Evolutionary conservation across 2,888 invertebrate genomes (phyloP), one percentile per base, ranked within the genome.

Genomic region (Stenodema calcarata): DNA sequence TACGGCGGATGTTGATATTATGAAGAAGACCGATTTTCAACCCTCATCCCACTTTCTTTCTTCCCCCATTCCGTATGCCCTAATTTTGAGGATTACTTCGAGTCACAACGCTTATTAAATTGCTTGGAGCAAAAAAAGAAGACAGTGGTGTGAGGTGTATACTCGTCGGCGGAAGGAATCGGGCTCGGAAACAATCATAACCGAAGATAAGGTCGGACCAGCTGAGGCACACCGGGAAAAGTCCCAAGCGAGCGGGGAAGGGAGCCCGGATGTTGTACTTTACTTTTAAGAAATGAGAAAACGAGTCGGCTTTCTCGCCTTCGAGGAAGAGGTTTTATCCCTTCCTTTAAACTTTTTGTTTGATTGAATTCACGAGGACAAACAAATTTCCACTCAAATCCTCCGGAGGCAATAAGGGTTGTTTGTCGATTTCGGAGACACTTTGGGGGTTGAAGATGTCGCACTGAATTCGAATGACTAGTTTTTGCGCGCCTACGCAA

Each of bases 271-370:
- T 73, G 73, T 35, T 73, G 73, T 35, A 35, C 73, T 73, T 30
- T 73, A 73, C 73, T 73, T 73, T 73, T 73, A 73, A 73, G 35
- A 73, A 73, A 73, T 73, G 73, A 73, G 73, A 73, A 41, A 73
- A 35, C 35, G 41, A 35, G n/a, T 73, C 35, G 73, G 73, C 73
- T 73, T 73, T 73, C 41, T n/a, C 16, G 73, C 73, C 73, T 73
- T 18, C 7, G 73, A 35, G 62, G 7, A 35, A 7, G 35, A 62
- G 27, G 23, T 0, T 62, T 62, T 23, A 0, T 23, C 62, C 11
- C 54, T 18, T 11, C 54, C 73, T 41, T 41, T 73, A 35, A 73
- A 73, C 30, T 35, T 73, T 73, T 35, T 73, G 70, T 73, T 30
- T 73, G 30, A 73, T 73, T 73, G 73, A 73, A 73, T 41, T 73